Base-by-base conservation (phyloP, 2,888 invertebrate species). In the Xanthorhoe spadicearia region DNA sequence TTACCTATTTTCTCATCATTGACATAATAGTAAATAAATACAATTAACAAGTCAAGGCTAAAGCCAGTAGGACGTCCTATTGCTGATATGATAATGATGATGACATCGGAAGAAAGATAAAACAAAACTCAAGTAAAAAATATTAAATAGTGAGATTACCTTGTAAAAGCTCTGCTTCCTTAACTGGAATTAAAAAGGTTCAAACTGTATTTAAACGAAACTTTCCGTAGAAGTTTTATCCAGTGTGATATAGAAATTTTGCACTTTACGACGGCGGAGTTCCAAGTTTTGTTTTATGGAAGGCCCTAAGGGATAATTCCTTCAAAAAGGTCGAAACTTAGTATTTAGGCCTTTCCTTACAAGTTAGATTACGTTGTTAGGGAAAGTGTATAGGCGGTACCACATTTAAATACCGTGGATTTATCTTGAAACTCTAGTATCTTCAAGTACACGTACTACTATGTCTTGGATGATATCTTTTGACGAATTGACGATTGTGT, bases 201-300 rank as follows among this genome's bases (percentile, higher is more conserved):
- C 50, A 28, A 51, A 46, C 58, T 54, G 46, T 60, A 55, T 55
- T 46, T 51, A 60, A 23, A 19, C 32, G 15, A 61, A 66, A 61
- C 61, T 66, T 61, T 61, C 48, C 23, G n/a, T 43, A 65, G 15
- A 61, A 68, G 65, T 71, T 68, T 46, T 64, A 57, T 52, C 75
- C 58, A 66, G 72, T 64, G 66, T 70, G 75, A 76, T 78, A 77
- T 66, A 72, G 74, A 77, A 80, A 79, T 77, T 74, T 74, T 64
- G 35, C 64, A 75, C 73, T 77, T 80, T 75, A 79, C 71, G 70
- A 68, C 72, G 62, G 59, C 62, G 51, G 51, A 68, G 71, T 63
- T 67, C 64, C 68, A 79, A 77, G 71, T 81, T 48, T 77, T 77
- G 77, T 78, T 78, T 78, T 78, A 80, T 76, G 73, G 66, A 69